Conservation (phyloP, 2,888 invertebrate genomes). For the Sicus ferrugineus region DNA sequence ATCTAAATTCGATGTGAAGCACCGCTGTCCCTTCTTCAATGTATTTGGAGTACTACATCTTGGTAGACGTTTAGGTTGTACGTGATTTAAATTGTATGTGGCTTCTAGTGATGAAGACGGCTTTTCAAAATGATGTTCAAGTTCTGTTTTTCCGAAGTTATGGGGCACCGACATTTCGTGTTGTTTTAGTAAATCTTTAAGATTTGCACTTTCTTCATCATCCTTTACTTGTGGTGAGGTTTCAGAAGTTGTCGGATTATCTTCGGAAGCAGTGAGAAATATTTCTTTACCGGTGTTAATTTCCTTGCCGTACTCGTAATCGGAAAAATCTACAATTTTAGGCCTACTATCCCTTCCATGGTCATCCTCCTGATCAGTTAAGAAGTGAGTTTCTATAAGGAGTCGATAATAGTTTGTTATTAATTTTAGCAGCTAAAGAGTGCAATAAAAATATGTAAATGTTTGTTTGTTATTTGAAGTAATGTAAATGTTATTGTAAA, state of each 20-base stretch:
- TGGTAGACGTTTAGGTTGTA: background rate
- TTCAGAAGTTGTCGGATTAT: background rate
- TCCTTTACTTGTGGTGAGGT: background rate
- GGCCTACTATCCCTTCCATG: background rate
- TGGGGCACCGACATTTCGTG: background rate
- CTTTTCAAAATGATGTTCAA: background rate
- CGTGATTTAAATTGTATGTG: background rate
- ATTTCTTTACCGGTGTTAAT: constrained; percentile 12
- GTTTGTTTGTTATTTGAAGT: no score
- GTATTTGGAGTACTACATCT: constrained; percentile 16
- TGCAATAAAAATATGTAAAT: no score
- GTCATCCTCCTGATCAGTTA: background rate
- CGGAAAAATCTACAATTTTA: constrained; percentile 31
- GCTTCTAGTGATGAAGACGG: constrained; percentile 8
- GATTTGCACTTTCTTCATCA: background rate
- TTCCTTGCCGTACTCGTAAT: constrained; percentile 38
- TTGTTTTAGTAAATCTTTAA: background rate
- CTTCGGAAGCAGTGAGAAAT: no score
- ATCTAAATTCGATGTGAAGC: constrained; percentile 45
- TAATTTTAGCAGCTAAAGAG: no score
- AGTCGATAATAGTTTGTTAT: no score
- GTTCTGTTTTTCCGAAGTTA: background rate
- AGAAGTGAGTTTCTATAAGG: background rate
- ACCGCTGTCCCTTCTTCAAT: constrained; percentile 44
- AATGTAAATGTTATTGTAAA: background rate